A percentile compares a stretch with the other conserved stretches of the same genome.
phyloP scores from a whole-genome alignment of 1,140 invertebrate species.

The Drosophila obscura region DNA sequence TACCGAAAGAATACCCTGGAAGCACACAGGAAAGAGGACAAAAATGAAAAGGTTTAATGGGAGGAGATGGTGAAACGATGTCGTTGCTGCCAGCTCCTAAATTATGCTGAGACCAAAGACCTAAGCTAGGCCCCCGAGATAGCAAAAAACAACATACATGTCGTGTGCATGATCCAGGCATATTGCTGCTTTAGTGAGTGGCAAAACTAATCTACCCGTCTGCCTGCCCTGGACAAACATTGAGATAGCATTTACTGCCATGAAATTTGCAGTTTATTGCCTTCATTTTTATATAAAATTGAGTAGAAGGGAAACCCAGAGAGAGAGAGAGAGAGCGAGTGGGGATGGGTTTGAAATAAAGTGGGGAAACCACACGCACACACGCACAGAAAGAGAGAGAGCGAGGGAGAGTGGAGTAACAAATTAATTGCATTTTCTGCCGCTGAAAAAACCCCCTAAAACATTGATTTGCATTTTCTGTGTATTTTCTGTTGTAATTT shows the following conservation, averaged over 20 bases:
- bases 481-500: slow-evolving; percentile 41
- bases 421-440: slow-evolving; percentile 54
- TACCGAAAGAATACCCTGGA: slow-evolving; percentile 26
- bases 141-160: too few species aligned
- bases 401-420: slow-evolving; percentile 22
- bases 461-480: slow-evolving; percentile 52
- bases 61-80: neutral
- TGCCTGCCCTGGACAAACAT: slow-evolving; percentile 35
- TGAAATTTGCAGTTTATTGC: slow-evolving; percentile 66
- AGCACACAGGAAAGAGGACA: neutral
- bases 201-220: slow-evolving; percentile 12
- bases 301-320: slow-evolving; percentile 5
- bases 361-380: slow-evolving; percentile 8
- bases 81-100: too few species aligned
- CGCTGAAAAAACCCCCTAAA: slow-evolving; percentile 40
- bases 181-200: too few species aligned
- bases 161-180: too few species aligned
- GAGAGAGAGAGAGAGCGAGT: neutral
- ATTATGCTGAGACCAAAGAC: too few species aligned
- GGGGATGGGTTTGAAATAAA: too few species aligned
- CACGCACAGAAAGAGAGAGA: neutral
- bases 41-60: neutral
- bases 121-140: too few species aligned
- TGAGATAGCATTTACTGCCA: slow-evolving; percentile 62
- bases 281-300: slow-evolving; percentile 44